Evolutionary conservation across 2,113 vertebrate genomes (phyloP), one percentile per base, ranked within the genome.

Genomic region (Lasiurus cinereus): DNA sequence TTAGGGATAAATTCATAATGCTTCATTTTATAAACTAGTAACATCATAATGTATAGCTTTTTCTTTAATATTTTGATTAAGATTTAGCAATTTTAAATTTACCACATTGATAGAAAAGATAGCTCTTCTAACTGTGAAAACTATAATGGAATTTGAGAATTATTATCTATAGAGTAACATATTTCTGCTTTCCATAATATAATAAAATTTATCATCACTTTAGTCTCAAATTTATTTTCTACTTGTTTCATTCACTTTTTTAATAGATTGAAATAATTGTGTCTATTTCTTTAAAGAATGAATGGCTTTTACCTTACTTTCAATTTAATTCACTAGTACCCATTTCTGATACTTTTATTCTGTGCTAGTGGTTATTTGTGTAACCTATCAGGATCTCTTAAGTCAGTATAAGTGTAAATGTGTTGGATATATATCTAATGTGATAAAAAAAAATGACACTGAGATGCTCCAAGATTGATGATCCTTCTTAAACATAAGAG

Each of bases 401-500:
- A 80, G 95, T 95, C 29, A 72, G 29, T 0, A 0, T 83, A 88
- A 95, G 36, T 88, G 39, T 11, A 83, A 67, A 36, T 13, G 2
- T 36, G 86, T 90, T 62, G 56, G 62, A 83, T 80, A 82, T 54
- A 27, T 52, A 77, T 83, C 66, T 64, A 77, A 7, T 69, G 3
- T 79, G 59, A 91, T 83, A 54, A 77, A 84, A 62, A 96, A 59
- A 95, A 96, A 59, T 93, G 76, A 95, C 88, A 94, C 50, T 83
- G 54, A 92, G 69, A 80, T 91, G 31, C 14, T 78, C 36, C 7
- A 95, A 96, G 90, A 95, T 80, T 93, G 77, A 95, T 94, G 85
- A 91, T 90, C 39, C 52, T 96, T 94, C 43, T 82, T 95, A 88
- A 94, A 91, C 78, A 54, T 62, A 84, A 96, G 36, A 95, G 80